Base-by-base conservation (phyloP, 2,888 invertebrate species). In the Aleiodes testaceus region DNA sequence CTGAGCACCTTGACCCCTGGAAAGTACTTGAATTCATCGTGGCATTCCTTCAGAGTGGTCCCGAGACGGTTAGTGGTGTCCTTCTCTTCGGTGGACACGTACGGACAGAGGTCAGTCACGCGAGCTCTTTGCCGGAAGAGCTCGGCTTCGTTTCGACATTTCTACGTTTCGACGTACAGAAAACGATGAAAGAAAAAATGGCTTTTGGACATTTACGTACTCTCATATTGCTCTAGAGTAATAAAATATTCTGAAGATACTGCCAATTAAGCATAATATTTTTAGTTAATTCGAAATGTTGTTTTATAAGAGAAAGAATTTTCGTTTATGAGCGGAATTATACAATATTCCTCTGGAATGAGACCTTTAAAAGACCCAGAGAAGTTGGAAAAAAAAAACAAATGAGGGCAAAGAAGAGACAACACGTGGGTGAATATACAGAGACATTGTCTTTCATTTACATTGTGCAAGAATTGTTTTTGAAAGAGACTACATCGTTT, bases 51-150 rank as follows among this genome's bases (percentile, higher is more conserved):
- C 59, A 16, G 59, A 59, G 36, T 59, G 59, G n/a, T 14, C 14
- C 16, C 36, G 59, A 59, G 59, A 59, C 7, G 36, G 36, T 55
- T 55, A 55, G 55, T 55, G 30, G 30, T 14, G 55, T 55, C 55
- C 55, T 30, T 26, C 11, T 36, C 36, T 36, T 36, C 36, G 14
- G 55, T 59, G 59, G 59, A 59, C 59, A 59, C 59, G 59, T 59
- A 59, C 42, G 59, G 36, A 59, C 36, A 59, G 42, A 59, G 59
- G 59, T 59, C 59, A 59, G 59, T 59, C 59, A 59, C 59, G 59
- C 59, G 36, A 59, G 42, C 30, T 30, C 30, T 5, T 59, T 11
- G 42, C 59, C 36, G 59, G 59, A 59, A 59, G 59, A 59, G 59
- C 59, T 59, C 20, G 6, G 42, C 18, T 59, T 59, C n/a, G n/a